phyloP scores from a whole-genome alignment of 2,888 invertebrate species.

The Dryobota labecula region DNA sequence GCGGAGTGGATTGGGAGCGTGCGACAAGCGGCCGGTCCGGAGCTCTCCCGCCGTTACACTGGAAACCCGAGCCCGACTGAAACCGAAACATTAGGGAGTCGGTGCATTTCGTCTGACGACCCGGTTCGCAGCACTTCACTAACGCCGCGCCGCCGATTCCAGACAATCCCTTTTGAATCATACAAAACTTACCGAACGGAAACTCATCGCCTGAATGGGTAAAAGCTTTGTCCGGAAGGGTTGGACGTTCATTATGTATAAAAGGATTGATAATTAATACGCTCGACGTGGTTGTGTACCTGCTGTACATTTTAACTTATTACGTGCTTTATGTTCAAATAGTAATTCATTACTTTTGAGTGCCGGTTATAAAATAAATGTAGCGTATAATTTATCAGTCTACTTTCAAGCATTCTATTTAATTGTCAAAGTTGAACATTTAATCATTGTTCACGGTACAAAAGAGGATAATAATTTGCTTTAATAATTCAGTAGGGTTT shows the following conservation, averaged over 20 bases:
- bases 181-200: conserved; percentile 50
- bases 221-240: conserved; percentile 45
- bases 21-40: conserved; percentile 72
- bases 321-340: conserved; percentile 20
- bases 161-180: conserved; percentile 59
- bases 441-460: conserved; percentile 53
- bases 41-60: conserved; percentile 77
- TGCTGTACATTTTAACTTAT: conserved; percentile 27
- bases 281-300: conserved; percentile 8
- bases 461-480: conserved; percentile 46
- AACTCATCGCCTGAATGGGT: conserved; percentile 37
- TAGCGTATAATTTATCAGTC: conserved; percentile 48
- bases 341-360: conserved; percentile 27
- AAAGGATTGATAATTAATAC: conserved; percentile 37
- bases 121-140: conserved; percentile 61
- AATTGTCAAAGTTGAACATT: conserved; percentile 59
- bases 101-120: conserved; percentile 69
- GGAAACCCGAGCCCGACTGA: conserved; percentile 69
- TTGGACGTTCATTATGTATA: conserved; percentile 33
- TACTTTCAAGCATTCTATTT: conserved; percentile 44
- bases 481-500: conserved; percentile 43
- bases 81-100: conserved; percentile 74
- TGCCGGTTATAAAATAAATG: conserved; percentile 46
- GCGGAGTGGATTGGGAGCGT: conserved; percentile 52
- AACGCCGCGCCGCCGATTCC: conserved; percentile 57